phyloP scores from a whole-genome alignment of 2,888 invertebrate species.

The Sericinus montela region DNA sequence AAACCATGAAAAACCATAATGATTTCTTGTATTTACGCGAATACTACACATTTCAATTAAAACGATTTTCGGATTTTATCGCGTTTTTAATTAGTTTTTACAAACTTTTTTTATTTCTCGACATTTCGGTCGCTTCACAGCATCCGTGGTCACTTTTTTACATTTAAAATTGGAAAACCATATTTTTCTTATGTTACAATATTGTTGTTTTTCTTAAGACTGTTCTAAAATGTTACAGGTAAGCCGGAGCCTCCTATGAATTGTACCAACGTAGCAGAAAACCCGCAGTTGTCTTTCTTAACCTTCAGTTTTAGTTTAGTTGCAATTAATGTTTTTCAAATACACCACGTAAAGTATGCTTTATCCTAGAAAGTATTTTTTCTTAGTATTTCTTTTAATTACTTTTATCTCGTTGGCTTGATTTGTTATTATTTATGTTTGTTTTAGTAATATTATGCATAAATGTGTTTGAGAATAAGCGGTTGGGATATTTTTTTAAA shows the following conservation, averaged over 20 bases:
- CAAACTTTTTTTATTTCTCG: too few species aligned
- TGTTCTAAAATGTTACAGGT: slow-evolving; percentile 40
- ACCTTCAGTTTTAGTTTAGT: slow-evolving; percentile 25
- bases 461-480: slow-evolving; percentile 45
- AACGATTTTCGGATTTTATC: too few species aligned
- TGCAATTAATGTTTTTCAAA: slow-evolving; percentile 44
- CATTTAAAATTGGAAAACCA: too few species aligned
- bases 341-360: slow-evolving; percentile 29
- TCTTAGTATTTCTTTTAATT: neutral
- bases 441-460: slow-evolving; percentile 32
- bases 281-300: slow-evolving; percentile 30
- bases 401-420: neutral
- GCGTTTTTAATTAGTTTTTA: too few species aligned
- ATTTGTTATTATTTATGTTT: slow-evolving; percentile 30
- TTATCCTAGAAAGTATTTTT: neutral
- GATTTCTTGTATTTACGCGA: too few species aligned
- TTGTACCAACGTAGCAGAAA: slow-evolving; percentile 53
- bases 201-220: neutral
- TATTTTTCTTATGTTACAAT: neutral
- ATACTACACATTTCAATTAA: too few species aligned
- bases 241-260: slow-evolving; percentile 64
- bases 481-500: slow-evolving; percentile 53
- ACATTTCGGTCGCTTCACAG: too few species aligned
- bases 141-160: too few species aligned
- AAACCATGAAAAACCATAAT: too few species aligned